Conservation (phyloP, 2,797 vertebrate genomes). For the Monodelphis domestica region DNA sequence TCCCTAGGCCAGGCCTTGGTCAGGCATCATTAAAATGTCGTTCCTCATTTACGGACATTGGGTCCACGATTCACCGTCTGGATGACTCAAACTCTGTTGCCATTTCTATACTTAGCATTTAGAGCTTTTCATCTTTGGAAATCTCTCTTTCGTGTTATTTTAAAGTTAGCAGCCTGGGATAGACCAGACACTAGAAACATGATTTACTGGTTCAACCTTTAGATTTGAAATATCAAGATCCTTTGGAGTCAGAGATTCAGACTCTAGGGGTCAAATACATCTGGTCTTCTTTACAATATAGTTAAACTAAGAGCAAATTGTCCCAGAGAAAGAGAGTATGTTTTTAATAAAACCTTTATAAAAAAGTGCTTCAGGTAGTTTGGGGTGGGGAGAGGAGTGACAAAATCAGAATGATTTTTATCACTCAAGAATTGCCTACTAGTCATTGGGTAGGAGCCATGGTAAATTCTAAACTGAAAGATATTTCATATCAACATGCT, state of each 20-base stretch:
- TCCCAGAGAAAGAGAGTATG: neutral
- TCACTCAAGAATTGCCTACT: neutral
- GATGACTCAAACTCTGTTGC: neutral
- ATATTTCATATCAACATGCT: neutral
- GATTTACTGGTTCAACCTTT: constrained; percentile 19
- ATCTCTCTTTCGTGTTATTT: constrained; percentile 8
- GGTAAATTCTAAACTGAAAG: neutral
- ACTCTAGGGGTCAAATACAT: neutral
- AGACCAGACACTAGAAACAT: neutral
- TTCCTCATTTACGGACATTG: constrained; percentile 15
- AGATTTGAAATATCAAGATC: constrained; percentile 7
- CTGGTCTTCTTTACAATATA: neutral
- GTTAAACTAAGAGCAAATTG: constrained; percentile 17
- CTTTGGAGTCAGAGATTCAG: constrained; percentile 1
- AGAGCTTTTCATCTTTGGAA: neutral
- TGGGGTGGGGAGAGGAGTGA: neutral
- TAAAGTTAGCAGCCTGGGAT: constrained; percentile 19
- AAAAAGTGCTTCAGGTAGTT: neutral
- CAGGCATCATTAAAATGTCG: constrained; percentile 10
- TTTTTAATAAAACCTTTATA: neutral
- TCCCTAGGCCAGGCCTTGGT: constrained; percentile 15
- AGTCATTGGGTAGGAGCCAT: neutral
- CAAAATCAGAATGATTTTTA: constrained; percentile 15
- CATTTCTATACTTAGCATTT: constrained; percentile 48
- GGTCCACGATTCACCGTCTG: neutral